These are phyloP conservation scores for Nowickia ferox DNA, from an alignment of 2,888 invertebrate species.

Conservation along the genomic window DNA sequence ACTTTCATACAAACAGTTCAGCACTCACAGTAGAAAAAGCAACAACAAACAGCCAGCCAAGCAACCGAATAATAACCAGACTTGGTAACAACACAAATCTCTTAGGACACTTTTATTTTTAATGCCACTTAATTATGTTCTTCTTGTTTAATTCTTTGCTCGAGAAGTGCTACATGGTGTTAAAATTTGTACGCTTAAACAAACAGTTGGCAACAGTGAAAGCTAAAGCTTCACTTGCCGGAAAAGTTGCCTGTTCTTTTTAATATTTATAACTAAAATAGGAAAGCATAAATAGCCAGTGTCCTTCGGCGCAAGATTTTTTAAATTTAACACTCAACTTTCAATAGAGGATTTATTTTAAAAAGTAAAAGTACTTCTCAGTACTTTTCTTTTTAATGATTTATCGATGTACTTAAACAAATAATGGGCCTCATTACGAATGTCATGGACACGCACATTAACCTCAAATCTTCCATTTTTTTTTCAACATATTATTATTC, in stretches of 20 bases:
- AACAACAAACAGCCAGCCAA: constrained; percentile 17
- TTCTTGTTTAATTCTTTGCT: constrained; percentile 31
- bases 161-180: neutral
- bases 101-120: constrained; percentile 69
- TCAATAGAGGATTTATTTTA: too few relatives aligned
- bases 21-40: constrained; percentile 8
- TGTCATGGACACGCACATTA: too few relatives aligned
- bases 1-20: constrained; percentile 35
- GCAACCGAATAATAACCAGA: constrained; percentile 52
- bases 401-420: too few relatives aligned
- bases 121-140: constrained; percentile 71
- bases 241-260: too few relatives aligned
- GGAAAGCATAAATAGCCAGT: too few relatives aligned
- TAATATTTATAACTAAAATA: too few relatives aligned
- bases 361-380: too few relatives aligned
- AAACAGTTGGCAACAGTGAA: neutral
- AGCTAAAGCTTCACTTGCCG: neutral
- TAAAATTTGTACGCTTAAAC: neutral
- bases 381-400: too few relatives aligned
- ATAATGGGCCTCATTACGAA: too few relatives aligned
- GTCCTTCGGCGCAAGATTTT: too few relatives aligned
- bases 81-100: constrained; percentile 65
- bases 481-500: neutral
- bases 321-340: too few relatives aligned
- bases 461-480: too few relatives aligned